Conservation (phyloP, 2,888 invertebrate genomes). For the Dasypogon diadema region DNA sequence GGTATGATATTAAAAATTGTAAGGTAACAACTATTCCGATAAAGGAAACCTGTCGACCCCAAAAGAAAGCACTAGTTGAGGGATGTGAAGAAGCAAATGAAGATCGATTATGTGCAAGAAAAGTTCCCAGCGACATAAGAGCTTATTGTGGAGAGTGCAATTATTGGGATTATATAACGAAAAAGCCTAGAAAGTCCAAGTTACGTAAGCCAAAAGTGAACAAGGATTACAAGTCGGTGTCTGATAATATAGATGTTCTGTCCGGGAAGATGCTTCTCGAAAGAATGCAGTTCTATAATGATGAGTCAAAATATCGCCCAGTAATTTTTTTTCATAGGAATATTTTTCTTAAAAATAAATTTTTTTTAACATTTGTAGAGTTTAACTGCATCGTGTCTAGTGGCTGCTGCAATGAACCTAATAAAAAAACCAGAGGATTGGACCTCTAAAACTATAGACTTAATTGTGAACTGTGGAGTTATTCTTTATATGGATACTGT, state of each 20-base stretch:
- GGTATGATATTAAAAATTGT: conserved; percentile 56
- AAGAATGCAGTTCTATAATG: not conserved
- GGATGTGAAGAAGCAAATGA: not conserved
- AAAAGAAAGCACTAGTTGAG: not conserved
- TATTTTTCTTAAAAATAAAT: not conserved
- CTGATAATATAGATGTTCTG: not conserved
- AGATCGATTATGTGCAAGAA: not conserved
- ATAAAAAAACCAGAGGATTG: conserved; percentile 52
- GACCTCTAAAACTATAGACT: conserved; percentile 55
- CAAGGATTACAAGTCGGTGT: not conserved
- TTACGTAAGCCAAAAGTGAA: not conserved
- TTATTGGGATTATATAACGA: conserved; percentile 32
- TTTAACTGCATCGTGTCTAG: conserved; percentile 56
- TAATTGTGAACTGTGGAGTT: conserved; percentile 50
- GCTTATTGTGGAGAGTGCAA: conserved; percentile 24
- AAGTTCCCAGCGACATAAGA: not conserved
- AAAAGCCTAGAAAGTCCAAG: not conserved
- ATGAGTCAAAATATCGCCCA: conserved; percentile 48
- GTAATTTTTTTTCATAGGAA: conserved; percentile 33
- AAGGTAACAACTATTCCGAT: conserved; percentile 51
- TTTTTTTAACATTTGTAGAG: conserved; percentile 49
- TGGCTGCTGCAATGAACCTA: conserved; percentile 54
- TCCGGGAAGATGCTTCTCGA: not conserved
- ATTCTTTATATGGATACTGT: conserved; percentile 56
- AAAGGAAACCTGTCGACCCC: conserved; percentile 30